Base-by-base conservation (phyloP, 2,113 vertebrate genomes). In the Tragelaphus strepsiceros region DNA sequence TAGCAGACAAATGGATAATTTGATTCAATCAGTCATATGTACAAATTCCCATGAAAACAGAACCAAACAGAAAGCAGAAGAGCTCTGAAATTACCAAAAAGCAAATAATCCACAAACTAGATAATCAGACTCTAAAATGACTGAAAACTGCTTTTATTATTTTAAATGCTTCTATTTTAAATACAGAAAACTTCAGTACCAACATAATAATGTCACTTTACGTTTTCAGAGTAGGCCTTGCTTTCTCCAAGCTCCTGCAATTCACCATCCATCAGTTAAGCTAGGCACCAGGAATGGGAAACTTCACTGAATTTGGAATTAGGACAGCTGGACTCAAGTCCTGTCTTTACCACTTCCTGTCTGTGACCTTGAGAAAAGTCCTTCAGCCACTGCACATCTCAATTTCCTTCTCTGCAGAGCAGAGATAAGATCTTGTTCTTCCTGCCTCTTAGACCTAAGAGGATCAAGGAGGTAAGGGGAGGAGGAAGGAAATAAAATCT, bases 391-490 rank as follows among this genome's bases (percentile, higher is more conserved):
- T 9, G 39, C 30, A 26, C 83, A 74, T 86, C 78, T 95, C 61
- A 17, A 39, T 91, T 93, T 97, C 96, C 96, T 93, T 61, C 83
- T 96, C 96, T 97, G 96, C 19, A 6, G 6, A 54, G 39, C 7
- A 4, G 53, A 54, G 98, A 97, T 97, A 98, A 98, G 82, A 96
- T 95, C 84, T 35, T 80, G 46, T 28, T 91, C 92, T 97, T 97
- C 96, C 96, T 97, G 95, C 87, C 58, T 64, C 30, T 83, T 4
- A 54, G 61, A 93, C 64, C 49, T 49, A 58, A 2, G 35, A 93
- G 78, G 77, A 83, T 74, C 91, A 35, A 93, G 51, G 43, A 94
- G 58, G 49, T 17, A 51, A 7, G n/a, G 39, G n/a, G 39, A 85
- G 17, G 43, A 67, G 30, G 61, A 93, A 97, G 93, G 81, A 97